Base-by-base conservation (phyloP, 2,113 vertebrate species). In the Bubo blakistoni region DNA sequence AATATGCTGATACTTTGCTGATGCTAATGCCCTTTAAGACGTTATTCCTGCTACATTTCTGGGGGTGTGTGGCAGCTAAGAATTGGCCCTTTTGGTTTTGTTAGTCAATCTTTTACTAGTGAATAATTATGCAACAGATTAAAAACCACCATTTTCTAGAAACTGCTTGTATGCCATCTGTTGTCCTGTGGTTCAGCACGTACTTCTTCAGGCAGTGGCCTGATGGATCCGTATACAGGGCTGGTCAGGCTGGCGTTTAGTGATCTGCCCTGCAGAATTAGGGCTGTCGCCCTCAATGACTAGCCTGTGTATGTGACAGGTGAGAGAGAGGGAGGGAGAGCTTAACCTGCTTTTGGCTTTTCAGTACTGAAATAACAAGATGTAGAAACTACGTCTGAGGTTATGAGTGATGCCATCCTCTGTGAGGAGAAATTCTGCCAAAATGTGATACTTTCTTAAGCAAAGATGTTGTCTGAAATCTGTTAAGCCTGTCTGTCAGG, bases 31-130 rank as follows among this genome's bases (percentile, higher is more conserved):
- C 92, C 88, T 94, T 93, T 88, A 73, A 93, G 47, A 84, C 1
- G 30, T 94, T 94, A 88, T 96, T 97, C 90, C 80, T 90, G 79
- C 77, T 86, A 59, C 30, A 66, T 94, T 88, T 95, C 47, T 59
- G 54, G 61, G 72, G 77, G 80, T 42, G 88, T 77, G 69, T 74
- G 88, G 76, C 81, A 91, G 81, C 86, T 84, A 94, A 85, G 88
- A 96, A 52, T 78, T 57, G 77, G 40, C 81, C 94, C 61, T 81
- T 88, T 92, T 74, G 70, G 61, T 88, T 88, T 88, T 91, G 65
- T 61, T 65, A 36, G 42, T 91, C 80, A 46, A 0, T 89, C 86
- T 90, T 94, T 55, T 86, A 52, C 65, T 81, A 52, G 71, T n/a
- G 88, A 84, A 91, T 90, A 94, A 91, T 94, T 96, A 89, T 21